Evolutionary conservation across 1,140 invertebrate species (phyloP), one percentile per base, ranked within the genome.

Genomic region (Phenacoccus solenopsis): DNA sequence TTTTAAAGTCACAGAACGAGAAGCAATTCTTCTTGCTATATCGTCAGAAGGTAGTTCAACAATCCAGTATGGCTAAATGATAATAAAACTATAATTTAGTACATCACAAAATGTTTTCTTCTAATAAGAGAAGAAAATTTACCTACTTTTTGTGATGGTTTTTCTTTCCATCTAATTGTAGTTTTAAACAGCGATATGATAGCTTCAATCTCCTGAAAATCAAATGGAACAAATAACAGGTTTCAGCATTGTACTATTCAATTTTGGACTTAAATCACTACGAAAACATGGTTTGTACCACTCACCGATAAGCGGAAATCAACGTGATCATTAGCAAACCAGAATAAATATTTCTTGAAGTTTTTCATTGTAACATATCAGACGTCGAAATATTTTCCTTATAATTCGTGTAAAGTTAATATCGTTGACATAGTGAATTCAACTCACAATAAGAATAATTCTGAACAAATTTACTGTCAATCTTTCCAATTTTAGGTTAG

Each of bases 311-410:
- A 77, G 73, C 90, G 82, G 80, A 94, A 94, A 76, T 90, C 86
- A 22, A 90, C 79, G 78, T 93, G 90, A 78, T 94, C 90, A 72
- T 93, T 88, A 9, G 90, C 91, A 80, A 93, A 94, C 88, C 90
- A 93, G 72, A 94, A 80, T 72, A 94, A 82, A 82, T 90, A 92
- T 74, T 82, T 86, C 75, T 83, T 74, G 24, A 71, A 67, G 25
- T 27, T 61, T 20, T 59, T 70, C 68, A 69, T 64, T n/a, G n/a
- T n/a, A n/a, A n/a, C n/a, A n/a, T n/a, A n/a, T n/a, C n/a, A n/a
- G n/a, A n/a, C n/a, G n/a, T n/a, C n/a, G n/a, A n/a, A n/a, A n/a
- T n/a, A n/a, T n/a, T n/a, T n/a, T n/a, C n/a, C n/a, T n/a, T n/a
- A n/a, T n/a, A n/a, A n/a, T n/a, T n/a, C n/a, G n/a, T n/a, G n/a